phyloP scores from a whole-genome alignment of 2,888 invertebrate species.

The Melipona beecheii region DNA sequence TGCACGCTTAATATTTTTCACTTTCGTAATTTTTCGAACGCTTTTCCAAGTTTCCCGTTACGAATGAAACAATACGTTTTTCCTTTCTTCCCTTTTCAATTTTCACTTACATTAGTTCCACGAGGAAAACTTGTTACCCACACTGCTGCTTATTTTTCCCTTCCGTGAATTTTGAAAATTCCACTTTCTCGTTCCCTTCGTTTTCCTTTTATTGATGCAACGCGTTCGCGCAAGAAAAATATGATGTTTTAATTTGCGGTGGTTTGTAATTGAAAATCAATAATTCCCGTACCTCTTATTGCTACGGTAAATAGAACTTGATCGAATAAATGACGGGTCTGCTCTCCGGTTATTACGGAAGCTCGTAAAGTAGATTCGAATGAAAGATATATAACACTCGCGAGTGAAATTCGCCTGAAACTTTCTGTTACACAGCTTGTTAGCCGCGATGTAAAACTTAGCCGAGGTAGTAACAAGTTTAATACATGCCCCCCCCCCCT shows the following conservation, averaged over 20 bases:
- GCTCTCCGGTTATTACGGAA: not conserved
- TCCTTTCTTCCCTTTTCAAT: too few relatives aligned
- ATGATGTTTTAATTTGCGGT: not conserved
- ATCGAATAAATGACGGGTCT: not conserved
- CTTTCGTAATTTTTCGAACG: too few relatives aligned
- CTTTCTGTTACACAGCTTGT: constrained; percentile 22
- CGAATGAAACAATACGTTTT: too few relatives aligned
- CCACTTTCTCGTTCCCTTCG: not conserved
- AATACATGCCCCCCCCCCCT: not conserved
- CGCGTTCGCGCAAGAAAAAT: not conserved
- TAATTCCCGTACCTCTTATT: not conserved
- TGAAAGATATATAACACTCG: constrained; percentile 14
- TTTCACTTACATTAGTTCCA: too few relatives aligned
- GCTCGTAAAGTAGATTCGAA: not conserved
- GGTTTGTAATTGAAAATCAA: not conserved
- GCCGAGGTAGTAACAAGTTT: not conserved
- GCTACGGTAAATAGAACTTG: not conserved
- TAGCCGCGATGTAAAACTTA: constrained; percentile 7
- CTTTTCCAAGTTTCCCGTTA: too few relatives aligned
- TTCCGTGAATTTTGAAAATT: not conserved
- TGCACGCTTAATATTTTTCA: too few relatives aligned
- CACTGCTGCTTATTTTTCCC: not conserved
- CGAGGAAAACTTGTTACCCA: too few relatives aligned
- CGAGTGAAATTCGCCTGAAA: not conserved
- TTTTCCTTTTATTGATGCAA: not conserved